Evolutionary conservation across 2,888 invertebrate species (phyloP), one percentile per base, ranked within the genome.

Genomic region (Callimorpha dominula): DNA sequence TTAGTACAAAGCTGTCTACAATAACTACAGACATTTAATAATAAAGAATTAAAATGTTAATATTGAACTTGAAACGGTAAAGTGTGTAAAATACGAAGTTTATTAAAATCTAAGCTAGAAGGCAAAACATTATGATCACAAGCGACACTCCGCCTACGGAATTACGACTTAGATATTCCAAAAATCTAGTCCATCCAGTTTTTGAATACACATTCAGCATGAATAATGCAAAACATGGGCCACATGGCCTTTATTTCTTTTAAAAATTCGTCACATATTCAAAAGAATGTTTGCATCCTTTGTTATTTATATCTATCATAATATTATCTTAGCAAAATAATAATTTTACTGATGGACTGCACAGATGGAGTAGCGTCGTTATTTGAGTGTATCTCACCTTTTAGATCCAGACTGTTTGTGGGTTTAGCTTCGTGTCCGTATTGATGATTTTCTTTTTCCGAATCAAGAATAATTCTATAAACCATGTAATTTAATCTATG

Each of bases 151-250:
- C n/a, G n/a, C 17, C 17, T 54, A n/a, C 42, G 42, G 42, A 42
- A 52, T 52, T 52, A 66, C 42, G 8, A 67, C 12, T 42, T 52
- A 54, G 17, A n/a, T 67, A 67, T 67, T 12, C n/a, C n/a, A 54
- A 67, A 67, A 43, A 57, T 67, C 15, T 57, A 67, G 67, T 67
- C 14, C 54, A 54, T 67, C 20, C 20, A 67, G 67, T 67, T 54
- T 57, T 57, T 40, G 43, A 43, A 67, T 67, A 54, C 43, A 14
- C 43, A 43, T 31, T 20, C 54, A n/a, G n/a, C 42, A 57, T 68
- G 54, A 68, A 68, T 68, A 68, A 68, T 68, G 42, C 54, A 54
- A 57, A 52, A 8, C 40, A 43, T 20, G 57, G 20, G 42, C 43
- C 54, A 54, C 42, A 43, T 54, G 67, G 67, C n/a, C 42, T 54